Conservation (phyloP, 2,888 invertebrate genomes). For the Cryptus viduatorius region DNA sequence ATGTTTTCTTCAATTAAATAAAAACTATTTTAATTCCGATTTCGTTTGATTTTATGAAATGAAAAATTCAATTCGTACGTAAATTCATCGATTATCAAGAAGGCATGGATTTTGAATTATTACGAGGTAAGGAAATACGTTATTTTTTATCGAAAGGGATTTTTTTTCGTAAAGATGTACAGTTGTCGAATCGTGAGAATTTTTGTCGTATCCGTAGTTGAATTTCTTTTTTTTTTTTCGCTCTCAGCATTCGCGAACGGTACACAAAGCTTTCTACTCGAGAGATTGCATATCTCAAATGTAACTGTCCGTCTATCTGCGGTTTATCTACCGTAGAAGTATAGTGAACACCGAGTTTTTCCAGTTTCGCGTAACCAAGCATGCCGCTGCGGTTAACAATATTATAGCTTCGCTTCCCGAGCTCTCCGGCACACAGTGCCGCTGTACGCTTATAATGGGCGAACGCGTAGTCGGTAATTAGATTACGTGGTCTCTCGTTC, state of each 20-base stretch:
- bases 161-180: not conserved
- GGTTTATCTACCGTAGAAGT: conserved; percentile 12
- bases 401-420: not conserved
- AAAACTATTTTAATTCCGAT: not conserved
- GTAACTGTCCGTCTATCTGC: conserved; percentile 10
- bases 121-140: not conserved
- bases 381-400: conserved; percentile 35
- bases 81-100: too few relatives aligned
- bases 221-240: conserved; percentile 1
- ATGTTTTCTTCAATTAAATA: not conserved
- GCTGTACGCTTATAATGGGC: conserved; percentile 56
- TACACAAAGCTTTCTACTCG: conserved; percentile 5
- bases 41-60: not conserved
- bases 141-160: not conserved
- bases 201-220: not conserved
- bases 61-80: too few relatives aligned
- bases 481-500: conserved; percentile 60
- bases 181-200: not conserved
- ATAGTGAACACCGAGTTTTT: conserved; percentile 22
- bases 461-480: conserved; percentile 66
- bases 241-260: not conserved
- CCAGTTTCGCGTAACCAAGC: conserved; percentile 23
- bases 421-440: conserved; percentile 11
- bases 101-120: not conserved
- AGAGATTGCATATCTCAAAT: conserved; percentile 6